Conservation (phyloP, 2,888 invertebrate genomes). For the Polylopha cassiicola region DNA sequence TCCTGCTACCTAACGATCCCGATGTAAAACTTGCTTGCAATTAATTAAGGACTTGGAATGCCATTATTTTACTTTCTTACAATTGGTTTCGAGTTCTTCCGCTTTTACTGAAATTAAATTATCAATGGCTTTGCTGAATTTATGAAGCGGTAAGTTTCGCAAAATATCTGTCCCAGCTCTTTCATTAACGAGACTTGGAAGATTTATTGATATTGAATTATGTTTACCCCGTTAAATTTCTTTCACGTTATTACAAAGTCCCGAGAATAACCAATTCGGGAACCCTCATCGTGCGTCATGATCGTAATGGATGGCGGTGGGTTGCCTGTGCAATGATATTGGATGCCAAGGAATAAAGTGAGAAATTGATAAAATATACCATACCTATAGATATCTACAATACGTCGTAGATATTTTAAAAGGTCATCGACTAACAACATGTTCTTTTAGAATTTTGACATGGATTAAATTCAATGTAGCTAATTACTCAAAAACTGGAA, state of each 20-base stretch:
- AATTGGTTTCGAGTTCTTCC: constrained; percentile 15
- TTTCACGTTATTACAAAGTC: constrained; percentile 32
- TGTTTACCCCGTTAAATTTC: constrained; percentile 27
- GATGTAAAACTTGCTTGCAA: constrained; percentile 45
- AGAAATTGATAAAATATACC: constrained; percentile 23
- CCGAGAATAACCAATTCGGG: constrained; percentile 48
- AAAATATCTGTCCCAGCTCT: constrained; percentile 4
- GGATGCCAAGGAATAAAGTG: constrained; percentile 25
- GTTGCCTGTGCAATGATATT: constrained; percentile 34
- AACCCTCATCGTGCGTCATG: constrained; percentile 51
- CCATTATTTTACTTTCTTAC: constrained; percentile 33
- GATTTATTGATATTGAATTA: background rate
- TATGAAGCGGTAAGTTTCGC: constrained; percentile 1
- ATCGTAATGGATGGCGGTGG: constrained; percentile 44
- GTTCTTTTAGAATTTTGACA: too few relatives aligned
- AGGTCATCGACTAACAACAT: too few relatives aligned
- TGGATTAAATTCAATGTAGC: too few relatives aligned
- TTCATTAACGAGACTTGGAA: background rate
- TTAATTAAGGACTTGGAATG: constrained; percentile 40
- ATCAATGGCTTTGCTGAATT: constrained; percentile 6
- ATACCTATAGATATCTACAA: too few relatives aligned
- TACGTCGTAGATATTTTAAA: too few relatives aligned
- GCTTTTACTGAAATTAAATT: constrained; percentile 8
- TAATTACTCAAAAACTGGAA: too few relatives aligned
- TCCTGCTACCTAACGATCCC: constrained; percentile 36